Evolutionary conservation across 1,140 invertebrate species (phyloP), one percentile per base, ranked within the genome.

Genomic region (Zaprionus davidi): DNA sequence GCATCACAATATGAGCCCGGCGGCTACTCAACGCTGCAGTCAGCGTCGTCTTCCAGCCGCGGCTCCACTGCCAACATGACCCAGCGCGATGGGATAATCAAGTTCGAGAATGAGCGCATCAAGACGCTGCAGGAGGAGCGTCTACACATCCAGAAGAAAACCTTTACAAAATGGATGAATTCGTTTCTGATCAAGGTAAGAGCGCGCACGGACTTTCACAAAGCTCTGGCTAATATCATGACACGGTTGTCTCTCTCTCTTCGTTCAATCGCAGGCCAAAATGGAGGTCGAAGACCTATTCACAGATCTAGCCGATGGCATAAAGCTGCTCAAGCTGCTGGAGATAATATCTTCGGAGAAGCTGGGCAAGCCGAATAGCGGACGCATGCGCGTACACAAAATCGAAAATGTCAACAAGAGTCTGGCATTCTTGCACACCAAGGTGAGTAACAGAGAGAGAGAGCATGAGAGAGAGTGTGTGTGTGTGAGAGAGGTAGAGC

Each of bases 91-190:
- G 97, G 98, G 93, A 96, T 97, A 67, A 95, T 97, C 81, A 98
- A 99, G 93, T 99, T 99, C 93, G 98, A 99, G 95, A 97, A 97
- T 93, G 97, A 97, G 84, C 96, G 98, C 67, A 99, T 99, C 91
- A 97, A 97, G 94, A 97, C 97, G 90, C 95, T 99, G 88, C 98
- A 99, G 92, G 98, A 99, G 93, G 99, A 99, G 94, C 95, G 99
- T 75, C 94, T 99, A 65, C 96, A 99, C 93, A 99, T 99, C 82
- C 99, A 99, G 94, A 99, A 99, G 95, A 99, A 99, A 93, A 99
- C 99, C 7, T 99, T 99, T 93, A 99, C 99, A 87, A 99, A 99
- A 98, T 99, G 99, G 99, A 98, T 99, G 95, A 99, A 99, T 94
- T 99, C 98, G 2, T 99, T 99, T 94, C 94, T 99, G 75, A 96